phyloP scores from a whole-genome alignment of 2,797 vertebrate genomes.

The Pachyuromys duprasi region DNA sequence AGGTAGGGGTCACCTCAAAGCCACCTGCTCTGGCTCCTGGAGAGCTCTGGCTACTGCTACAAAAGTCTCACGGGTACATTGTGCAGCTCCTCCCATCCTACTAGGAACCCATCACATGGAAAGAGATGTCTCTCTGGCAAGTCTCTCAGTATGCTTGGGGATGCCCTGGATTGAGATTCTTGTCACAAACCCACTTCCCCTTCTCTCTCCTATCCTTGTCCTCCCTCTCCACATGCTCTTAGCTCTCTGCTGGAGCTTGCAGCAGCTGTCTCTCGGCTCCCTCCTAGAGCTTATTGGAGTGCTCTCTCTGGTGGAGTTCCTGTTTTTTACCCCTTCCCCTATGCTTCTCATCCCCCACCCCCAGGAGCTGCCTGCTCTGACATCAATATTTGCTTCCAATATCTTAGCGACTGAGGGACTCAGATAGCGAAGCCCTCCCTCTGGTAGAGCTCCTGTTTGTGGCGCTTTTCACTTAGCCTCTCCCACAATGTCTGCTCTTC shows the following conservation, averaged over 20 bases:
- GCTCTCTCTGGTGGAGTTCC: not conserved
- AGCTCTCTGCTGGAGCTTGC: too few relatives aligned
- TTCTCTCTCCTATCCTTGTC: not conserved
- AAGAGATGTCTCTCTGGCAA: not conserved
- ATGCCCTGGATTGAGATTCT: not conserved
- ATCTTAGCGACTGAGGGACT: not conserved
- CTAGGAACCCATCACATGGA: too few relatives aligned
- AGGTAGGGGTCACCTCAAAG: not conserved
- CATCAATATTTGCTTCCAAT: not conserved
- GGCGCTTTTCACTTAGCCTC: not conserved
- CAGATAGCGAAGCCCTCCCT: not conserved
- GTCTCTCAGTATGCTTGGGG: not conserved
- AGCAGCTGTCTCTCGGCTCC: too few relatives aligned
- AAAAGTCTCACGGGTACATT: not conserved
- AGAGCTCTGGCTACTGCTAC: not conserved
- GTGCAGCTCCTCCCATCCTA: not conserved
- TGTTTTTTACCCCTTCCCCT: not conserved
- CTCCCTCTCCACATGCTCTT: not conserved
- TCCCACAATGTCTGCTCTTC: not conserved
- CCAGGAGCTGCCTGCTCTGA: not conserved
- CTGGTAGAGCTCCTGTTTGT: not conserved
- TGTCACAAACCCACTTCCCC: not conserved
- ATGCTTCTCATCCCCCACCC: not conserved
- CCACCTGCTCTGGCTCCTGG: not conserved
- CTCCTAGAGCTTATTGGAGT: not conserved